These are phyloP conservation scores for Drosophila recens DNA, from an alignment of 2,888 invertebrate species.

Conservation along the genomic window DNA sequence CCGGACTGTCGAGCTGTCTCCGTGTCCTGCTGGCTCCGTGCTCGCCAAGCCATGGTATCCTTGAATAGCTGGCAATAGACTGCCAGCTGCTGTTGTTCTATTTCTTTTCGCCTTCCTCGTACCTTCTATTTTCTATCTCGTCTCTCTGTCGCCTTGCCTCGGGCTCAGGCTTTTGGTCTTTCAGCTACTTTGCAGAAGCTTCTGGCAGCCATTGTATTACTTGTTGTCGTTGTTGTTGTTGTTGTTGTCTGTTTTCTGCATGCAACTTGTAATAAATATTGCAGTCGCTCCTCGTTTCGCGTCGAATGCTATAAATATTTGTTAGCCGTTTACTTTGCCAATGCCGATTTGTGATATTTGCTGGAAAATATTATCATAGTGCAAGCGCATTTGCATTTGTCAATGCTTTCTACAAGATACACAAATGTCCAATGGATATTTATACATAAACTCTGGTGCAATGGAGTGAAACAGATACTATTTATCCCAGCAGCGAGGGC, in stretches of 20 bases:
- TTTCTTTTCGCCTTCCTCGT: constrained; percentile 19
- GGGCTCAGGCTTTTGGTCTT: constrained; percentile 31
- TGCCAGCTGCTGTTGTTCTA: constrained; percentile 54
- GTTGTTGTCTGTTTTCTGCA: constrained; percentile 42
- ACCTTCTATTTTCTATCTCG: neutral
- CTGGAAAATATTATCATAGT: constrained; percentile 68
- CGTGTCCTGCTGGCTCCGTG: constrained; percentile 13
- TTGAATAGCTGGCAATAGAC: constrained; percentile 69
- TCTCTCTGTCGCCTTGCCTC: constrained; percentile 3
- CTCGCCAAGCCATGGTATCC: constrained; percentile 33
- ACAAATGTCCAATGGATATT: constrained; percentile 8
- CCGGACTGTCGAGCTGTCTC: constrained; percentile 23
- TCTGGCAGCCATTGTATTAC: constrained; percentile 56
- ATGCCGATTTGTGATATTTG: constrained; percentile 78
- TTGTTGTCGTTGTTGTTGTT: constrained; percentile 37
- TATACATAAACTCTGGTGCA: constrained; percentile 7
- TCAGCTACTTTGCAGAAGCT: constrained; percentile 49
- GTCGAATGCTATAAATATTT: constrained; percentile 72
- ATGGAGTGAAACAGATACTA: constrained; percentile 28
- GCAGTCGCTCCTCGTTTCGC: constrained; percentile 53
- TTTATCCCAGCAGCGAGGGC: constrained; percentile 24
- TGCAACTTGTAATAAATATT: constrained; percentile 78
- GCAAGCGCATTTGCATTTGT: constrained; percentile 55
- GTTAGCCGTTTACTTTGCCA: constrained; percentile 71
- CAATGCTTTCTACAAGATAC: constrained; percentile 26